Evolutionary conservation across 2,888 invertebrate species (phyloP), one percentile per base, ranked within the genome.

Genomic region (Ophion slaviceki): DNA sequence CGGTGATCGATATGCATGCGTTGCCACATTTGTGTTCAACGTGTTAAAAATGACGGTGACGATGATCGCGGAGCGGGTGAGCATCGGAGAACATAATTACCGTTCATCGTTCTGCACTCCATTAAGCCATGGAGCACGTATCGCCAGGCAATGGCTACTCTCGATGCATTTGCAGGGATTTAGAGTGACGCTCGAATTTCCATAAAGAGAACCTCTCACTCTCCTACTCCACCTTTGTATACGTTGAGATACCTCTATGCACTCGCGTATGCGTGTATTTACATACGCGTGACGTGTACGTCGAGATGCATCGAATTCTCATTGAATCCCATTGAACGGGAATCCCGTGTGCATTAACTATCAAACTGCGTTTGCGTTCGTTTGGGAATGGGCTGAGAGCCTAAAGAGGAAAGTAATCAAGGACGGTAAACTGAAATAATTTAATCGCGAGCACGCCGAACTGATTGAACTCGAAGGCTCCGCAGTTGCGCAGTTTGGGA

Each of bases 51-150:
- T 53, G 36, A 67, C 68, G 71, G 53, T 74, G 36, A 57, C 36
- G 72, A 59, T 74, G 59, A 10, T 40, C 36, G 57, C 40, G 24
- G 67, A 40, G 10, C 6, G 32, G 53, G 53, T 14, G 2, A 53
- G 4, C 17, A 5, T 53, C 4, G 61, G 8, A 24, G 61, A 20
- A 61, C 72, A 72, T 85, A 80, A 85, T 82, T 82, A 85, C 72
- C 79, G 71, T 80, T 82, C 80, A 66, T 36, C 57, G 71, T 81
- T 80, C 76, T 68, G 70, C 79, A 78, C 32, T 53, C 82, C 82
- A 85, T 85, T 85, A 85, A 81, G 62, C 85, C 77, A 64, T 75
- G 68, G 62, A 71, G 85, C 82, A 67, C 85, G 78, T 82, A 81
- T 81, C 74, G 81, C 74, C 74, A 66, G 61, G 76, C 70, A 47